phyloP scores from a whole-genome alignment of 2,113 vertebrate species.

The Ameiurus melas region DNA sequence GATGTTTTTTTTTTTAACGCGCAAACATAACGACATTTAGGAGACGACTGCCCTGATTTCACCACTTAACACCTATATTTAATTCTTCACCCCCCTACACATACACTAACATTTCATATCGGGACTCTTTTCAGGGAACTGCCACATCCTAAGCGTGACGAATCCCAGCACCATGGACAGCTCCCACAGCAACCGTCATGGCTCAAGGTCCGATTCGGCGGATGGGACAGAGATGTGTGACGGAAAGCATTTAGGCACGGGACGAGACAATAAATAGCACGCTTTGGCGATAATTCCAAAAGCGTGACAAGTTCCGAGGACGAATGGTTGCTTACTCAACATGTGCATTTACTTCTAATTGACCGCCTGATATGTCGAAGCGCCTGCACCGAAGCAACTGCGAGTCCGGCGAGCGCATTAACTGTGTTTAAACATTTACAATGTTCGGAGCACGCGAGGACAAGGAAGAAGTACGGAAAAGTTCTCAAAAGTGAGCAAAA shows the following conservation, averaged over 20 bases:
- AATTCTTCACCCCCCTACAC: neutral
- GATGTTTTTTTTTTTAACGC: neutral
- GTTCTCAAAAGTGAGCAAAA: neutral
- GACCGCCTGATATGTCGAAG: neutral
- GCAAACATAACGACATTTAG: neutral
- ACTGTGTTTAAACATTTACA: neutral
- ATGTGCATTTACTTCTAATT: neutral
- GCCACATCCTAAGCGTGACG: neutral
- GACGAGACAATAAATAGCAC: neutral
- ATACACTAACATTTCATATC: neutral
- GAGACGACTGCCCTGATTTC: neutral
- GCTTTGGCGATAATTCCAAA: neutral
- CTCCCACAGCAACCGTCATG: neutral
- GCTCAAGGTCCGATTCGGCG: neutral
- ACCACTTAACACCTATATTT: neutral
- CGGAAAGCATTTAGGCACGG: neutral
- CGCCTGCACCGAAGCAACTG: no score
- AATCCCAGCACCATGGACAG: neutral
- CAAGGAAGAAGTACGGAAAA: neutral
- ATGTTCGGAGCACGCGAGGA: neutral
- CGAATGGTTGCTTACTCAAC: neutral
- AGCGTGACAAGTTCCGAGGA: neutral
- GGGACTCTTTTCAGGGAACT: neutral
- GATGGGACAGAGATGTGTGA: neutral
- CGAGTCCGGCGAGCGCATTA: neutral